Evolutionary conservation across 1,140 invertebrate genomes (phyloP).

Genomic region (Trichonephila clavata): DNA sequence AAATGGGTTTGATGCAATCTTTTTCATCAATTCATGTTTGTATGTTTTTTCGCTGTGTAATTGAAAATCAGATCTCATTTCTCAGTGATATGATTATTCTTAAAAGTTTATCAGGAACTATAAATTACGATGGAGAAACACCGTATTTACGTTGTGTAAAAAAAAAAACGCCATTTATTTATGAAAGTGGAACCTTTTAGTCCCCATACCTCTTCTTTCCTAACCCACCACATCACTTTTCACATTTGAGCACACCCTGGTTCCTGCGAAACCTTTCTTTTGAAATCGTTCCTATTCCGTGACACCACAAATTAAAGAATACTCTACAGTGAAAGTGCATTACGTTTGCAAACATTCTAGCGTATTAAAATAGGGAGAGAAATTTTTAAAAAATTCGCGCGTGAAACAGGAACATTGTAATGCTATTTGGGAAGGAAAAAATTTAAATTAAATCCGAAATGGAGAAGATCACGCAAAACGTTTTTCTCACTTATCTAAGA

Average conservation of each 20-base stretch:
- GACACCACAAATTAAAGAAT: slow-evolving; percentile 58
- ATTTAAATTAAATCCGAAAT: slow-evolving; percentile 71
- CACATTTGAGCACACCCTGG: background rate
- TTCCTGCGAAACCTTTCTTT: slow-evolving; percentile 32
- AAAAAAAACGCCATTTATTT: slow-evolving; percentile 41
- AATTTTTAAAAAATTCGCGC: background rate
- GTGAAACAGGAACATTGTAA: background rate
- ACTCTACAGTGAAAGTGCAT: slow-evolving; percentile 61
- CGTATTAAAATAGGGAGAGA: slow-evolving; percentile 53
- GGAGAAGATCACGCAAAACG: slow-evolving; percentile 51
- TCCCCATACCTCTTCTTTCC: background rate
- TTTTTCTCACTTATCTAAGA: slow-evolving; percentile 31
- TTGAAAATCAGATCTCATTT: slow-evolving; percentile 25
- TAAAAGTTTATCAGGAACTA: slow-evolving; percentile 7
- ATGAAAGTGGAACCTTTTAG: slow-evolving; percentile 34
- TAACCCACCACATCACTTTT: background rate
- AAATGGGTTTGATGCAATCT: background rate
- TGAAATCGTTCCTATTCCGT: slow-evolving; percentile 53
- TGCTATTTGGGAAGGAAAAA: slow-evolving; percentile 28
- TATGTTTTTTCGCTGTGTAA: background rate
- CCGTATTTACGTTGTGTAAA: slow-evolving; percentile 23
- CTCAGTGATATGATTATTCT: background rate
- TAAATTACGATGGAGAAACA: slow-evolving; percentile 21
- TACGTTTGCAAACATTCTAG: slow-evolving; percentile 43
- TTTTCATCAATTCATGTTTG: slow-evolving; percentile 7